Conservation (phyloP, 2,888 invertebrate genomes). For the Sialis fuliginosa region DNA sequence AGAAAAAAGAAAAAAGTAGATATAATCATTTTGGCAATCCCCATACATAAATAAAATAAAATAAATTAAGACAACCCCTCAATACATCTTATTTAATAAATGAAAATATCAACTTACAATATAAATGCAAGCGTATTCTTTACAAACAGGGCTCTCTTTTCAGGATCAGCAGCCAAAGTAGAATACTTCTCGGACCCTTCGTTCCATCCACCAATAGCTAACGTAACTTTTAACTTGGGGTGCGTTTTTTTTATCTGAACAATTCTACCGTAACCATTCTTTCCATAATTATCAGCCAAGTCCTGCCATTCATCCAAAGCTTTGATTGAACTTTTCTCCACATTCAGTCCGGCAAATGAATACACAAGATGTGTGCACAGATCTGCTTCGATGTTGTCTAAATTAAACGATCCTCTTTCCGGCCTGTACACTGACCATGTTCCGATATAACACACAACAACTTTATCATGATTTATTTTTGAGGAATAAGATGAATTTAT, state of each 20-base stretch:
- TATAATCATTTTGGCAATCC: no score
- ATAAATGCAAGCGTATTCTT: constrained; percentile 51
- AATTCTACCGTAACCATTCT: constrained; percentile 49
- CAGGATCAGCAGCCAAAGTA: constrained; percentile 42
- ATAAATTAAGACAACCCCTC: no score
- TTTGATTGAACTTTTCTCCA: constrained; percentile 42
- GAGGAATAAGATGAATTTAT: constrained; percentile 32
- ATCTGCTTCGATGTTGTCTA: constrained; percentile 50
- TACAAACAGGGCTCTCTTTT: constrained; percentile 46
- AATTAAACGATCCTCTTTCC: constrained; percentile 40
- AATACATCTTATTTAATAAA: no score
- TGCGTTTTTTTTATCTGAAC: constrained; percentile 45
- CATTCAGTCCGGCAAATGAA: constrained; percentile 63
- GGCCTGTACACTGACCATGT: constrained; percentile 65
- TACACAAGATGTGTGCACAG: constrained; percentile 70
- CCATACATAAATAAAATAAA: no score
- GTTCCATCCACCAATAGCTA: constrained; percentile 86
- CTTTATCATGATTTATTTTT: constrained; percentile 39
- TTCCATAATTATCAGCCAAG: constrained; percentile 54
- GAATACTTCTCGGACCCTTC: constrained; percentile 67
- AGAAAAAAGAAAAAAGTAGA: no score
- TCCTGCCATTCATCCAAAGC: constrained; percentile 68
- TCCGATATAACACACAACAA: constrained; percentile 64
- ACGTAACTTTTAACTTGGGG: constrained; percentile 47
- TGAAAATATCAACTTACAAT: constrained; percentile 25